Percentiles rank a stretch among this genome's conserved stretches.
Evolutionary conservation across 2,888 invertebrate species (phyloP).

Genomic region (Melinaea marsaeus): DNA sequence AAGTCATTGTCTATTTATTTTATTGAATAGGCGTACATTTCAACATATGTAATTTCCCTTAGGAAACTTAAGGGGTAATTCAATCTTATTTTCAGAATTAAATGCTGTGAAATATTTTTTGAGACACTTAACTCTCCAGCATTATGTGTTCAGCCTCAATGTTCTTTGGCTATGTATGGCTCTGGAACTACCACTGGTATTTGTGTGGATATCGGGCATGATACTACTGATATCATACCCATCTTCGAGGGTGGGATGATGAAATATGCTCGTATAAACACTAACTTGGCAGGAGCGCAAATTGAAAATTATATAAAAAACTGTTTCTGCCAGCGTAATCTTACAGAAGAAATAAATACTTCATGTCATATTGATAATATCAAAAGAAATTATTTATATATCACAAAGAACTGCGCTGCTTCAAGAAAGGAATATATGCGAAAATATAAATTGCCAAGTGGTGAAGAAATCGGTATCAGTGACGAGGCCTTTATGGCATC

Average conservation of each 20-base stretch:
- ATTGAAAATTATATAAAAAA: constrained; percentile 43
- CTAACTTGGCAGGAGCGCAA: constrained; percentile 45
- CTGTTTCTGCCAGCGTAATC: constrained; percentile 37
- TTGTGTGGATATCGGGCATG: constrained; percentile 59
- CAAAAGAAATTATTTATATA: constrained; percentile 41
- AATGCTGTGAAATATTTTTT: constrained; percentile 63
- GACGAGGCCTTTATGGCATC: constrained; percentile 50
- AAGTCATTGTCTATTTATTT: no score
- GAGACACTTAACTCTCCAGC: constrained; percentile 59
- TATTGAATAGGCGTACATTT: no score
- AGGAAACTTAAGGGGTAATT: no score
- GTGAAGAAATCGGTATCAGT: constrained; percentile 47
- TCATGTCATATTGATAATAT: constrained; percentile 42
- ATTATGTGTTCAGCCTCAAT: constrained; percentile 55
- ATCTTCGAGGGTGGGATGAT: constrained; percentile 60
- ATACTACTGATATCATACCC: constrained; percentile 49
- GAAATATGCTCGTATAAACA: constrained; percentile 51
- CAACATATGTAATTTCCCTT: no score
- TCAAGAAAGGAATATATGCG: constrained; percentile 33
- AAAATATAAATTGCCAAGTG: constrained; percentile 44
- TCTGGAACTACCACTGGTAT: constrained; percentile 59
- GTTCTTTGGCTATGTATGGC: constrained; percentile 55
- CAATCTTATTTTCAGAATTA: constrained; percentile 43
- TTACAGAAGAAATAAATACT: constrained; percentile 35
- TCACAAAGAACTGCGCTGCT: constrained; percentile 42